phyloP scores from a whole-genome alignment of 2,797 vertebrate genomes.

The Tragopan temminckii region DNA sequence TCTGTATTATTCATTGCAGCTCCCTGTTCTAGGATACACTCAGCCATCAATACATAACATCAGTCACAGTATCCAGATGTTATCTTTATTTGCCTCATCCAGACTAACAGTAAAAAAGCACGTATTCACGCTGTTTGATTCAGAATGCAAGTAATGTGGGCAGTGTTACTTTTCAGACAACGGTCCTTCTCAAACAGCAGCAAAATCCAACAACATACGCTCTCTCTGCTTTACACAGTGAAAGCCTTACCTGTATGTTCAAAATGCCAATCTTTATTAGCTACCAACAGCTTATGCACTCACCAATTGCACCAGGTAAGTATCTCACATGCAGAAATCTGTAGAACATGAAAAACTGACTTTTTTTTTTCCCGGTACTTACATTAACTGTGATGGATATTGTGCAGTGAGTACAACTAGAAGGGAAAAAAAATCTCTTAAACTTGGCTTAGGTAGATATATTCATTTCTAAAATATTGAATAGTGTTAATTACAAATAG shows the following conservation, averaged over 20 bases:
- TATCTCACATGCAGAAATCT: not conserved
- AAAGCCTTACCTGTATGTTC: not conserved
- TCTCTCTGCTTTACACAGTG: not conserved
- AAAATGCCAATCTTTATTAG: not conserved
- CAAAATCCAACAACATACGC: conserved; percentile 15
- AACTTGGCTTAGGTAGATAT: not conserved
- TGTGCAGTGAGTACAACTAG: not conserved
- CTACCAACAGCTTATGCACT: not conserved
- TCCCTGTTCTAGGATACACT: not conserved
- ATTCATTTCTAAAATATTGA: not conserved
- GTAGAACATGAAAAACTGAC: not conserved
- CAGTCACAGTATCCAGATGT: not conserved
- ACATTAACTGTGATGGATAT: not conserved
- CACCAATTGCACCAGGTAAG: not conserved
- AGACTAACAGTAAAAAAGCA: not conserved
- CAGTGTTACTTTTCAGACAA: not conserved
- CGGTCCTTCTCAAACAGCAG: not conserved
- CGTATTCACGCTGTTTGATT: not conserved
- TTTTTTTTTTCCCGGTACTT: not conserved
- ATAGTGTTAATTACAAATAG: not conserved
- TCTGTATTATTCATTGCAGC: conserved; percentile 20
- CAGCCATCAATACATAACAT: not conserved
- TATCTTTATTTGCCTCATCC: conserved; percentile 30
- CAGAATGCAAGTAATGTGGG: conserved; percentile 1
- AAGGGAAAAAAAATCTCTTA: not conserved